Evolutionary conservation across 1,140 invertebrate species (phyloP).

Genomic region (Formica exsecta): DNA sequence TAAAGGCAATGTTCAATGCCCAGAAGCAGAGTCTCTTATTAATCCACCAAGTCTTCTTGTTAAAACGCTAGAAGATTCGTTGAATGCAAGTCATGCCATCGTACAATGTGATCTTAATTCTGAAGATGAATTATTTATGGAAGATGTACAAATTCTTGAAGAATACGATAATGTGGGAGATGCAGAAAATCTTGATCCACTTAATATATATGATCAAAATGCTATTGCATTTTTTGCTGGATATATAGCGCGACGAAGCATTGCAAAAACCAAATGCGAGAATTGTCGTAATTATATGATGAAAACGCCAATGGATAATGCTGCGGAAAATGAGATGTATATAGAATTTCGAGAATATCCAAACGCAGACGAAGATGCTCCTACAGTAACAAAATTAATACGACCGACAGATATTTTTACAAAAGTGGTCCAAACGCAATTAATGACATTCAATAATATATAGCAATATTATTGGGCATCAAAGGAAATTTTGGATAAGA

Average conservation of each 20-base stretch:
- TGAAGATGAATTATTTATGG: not conserved
- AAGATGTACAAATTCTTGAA: not conserved
- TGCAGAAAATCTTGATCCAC: not conserved
- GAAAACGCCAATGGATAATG: too few relatives aligned
- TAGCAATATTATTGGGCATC: conserved; percentile 8
- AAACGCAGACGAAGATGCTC: too few relatives aligned
- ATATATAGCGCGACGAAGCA: not conserved
- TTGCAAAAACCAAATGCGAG: too few relatives aligned
- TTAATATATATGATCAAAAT: conserved; percentile 16
- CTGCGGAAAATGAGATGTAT: too few relatives aligned
- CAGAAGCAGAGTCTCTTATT: not conserved
- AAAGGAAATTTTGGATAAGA: not conserved
- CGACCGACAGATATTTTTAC: too few relatives aligned
- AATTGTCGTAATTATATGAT: too few relatives aligned
- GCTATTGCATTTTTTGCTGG: conserved; percentile 28
- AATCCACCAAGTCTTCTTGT: not conserved
- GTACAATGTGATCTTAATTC: not conserved
- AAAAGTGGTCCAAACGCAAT: not conserved
- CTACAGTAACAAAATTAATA: too few relatives aligned
- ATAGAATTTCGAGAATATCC: too few relatives aligned
- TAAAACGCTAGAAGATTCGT: not conserved
- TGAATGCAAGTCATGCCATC: not conserved
- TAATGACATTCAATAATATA: not conserved
- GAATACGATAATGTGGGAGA: not conserved
- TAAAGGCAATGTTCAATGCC: too few relatives aligned